A percentile compares a stretch with the other conserved stretches of the same genome.
phyloP scores from a whole-genome alignment of 2,113 vertebrate species.

The Mustelus asterias region DNA sequence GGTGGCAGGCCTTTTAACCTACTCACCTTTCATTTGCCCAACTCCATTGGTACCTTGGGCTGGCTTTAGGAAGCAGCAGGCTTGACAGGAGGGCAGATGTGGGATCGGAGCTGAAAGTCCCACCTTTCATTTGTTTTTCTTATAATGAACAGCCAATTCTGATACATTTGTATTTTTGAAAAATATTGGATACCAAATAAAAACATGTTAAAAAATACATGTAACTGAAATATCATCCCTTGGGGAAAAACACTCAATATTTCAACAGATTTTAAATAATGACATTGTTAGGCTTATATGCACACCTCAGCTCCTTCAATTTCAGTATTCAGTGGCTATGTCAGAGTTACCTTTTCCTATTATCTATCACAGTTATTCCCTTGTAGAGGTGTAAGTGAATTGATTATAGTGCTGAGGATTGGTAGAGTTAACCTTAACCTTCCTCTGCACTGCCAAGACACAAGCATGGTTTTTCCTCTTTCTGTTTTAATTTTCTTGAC shows the following conservation, averaged over 20 bases:
- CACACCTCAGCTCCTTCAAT: slow-evolving; percentile 11
- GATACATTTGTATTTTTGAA: not conserved
- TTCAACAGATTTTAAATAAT: not conserved
- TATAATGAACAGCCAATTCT: not conserved
- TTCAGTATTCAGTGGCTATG: not conserved
- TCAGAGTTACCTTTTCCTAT: not conserved
- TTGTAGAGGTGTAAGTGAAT: not conserved
- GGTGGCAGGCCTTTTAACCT: no score
- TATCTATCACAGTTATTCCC: not conserved
- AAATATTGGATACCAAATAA: not conserved
- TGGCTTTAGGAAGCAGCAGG: no score
- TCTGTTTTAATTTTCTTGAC: not conserved
- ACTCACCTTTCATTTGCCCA: no score
- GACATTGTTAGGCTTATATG: not conserved
- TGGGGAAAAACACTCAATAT: not conserved
- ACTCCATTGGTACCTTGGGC: no score
- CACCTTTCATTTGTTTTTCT: not conserved
- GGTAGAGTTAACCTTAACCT: not conserved
- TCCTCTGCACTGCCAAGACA: not conserved
- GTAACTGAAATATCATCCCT: no score
- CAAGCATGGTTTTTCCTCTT: not conserved
- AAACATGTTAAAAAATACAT: not conserved
- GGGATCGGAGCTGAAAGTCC: no score
- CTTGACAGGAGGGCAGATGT: no score
- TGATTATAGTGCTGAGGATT: not conserved